These are phyloP conservation scores for Oreochromis aureus DNA, from an alignment of 2,113 vertebrate genomes.

Conservation along the genomic window DNA sequence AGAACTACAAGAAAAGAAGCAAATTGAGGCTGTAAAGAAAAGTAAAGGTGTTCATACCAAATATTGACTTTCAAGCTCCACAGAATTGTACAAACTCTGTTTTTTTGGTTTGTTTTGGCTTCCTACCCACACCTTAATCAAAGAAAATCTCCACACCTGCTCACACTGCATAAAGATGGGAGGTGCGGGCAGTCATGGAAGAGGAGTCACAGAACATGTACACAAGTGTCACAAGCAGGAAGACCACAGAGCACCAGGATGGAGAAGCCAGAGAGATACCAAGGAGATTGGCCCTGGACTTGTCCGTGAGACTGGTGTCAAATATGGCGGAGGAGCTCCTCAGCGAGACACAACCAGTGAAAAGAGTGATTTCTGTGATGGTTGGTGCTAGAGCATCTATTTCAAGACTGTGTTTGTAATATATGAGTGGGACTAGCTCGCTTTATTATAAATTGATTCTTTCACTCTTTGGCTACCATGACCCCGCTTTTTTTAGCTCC, in stretches of 20 bases:
- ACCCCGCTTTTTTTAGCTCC: background rate
- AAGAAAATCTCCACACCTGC: background rate
- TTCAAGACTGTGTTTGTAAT: background rate
- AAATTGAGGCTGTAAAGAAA: background rate
- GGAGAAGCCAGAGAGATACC: background rate
- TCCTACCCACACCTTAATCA: background rate
- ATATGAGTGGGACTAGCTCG: background rate
- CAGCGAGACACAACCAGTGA: background rate
- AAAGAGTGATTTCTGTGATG: background rate
- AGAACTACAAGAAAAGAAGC: background rate
- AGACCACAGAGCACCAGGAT: background rate
- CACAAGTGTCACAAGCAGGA: background rate
- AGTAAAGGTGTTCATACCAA: background rate
- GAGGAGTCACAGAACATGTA: background rate
- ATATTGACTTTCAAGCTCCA: background rate
- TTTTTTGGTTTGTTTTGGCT: fast-evolving
- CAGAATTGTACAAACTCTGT: background rate
- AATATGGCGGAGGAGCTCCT: background rate
- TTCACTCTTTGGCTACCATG: background rate
- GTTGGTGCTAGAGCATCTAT: background rate
- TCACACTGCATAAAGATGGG: background rate
- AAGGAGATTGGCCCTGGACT: background rate
- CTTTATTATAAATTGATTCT: background rate
- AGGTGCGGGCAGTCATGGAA: background rate
- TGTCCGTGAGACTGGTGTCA: fast-evolving